phyloP scores from a whole-genome alignment of 1,140 invertebrate genomes.

The Danaus plexippus region DNA sequence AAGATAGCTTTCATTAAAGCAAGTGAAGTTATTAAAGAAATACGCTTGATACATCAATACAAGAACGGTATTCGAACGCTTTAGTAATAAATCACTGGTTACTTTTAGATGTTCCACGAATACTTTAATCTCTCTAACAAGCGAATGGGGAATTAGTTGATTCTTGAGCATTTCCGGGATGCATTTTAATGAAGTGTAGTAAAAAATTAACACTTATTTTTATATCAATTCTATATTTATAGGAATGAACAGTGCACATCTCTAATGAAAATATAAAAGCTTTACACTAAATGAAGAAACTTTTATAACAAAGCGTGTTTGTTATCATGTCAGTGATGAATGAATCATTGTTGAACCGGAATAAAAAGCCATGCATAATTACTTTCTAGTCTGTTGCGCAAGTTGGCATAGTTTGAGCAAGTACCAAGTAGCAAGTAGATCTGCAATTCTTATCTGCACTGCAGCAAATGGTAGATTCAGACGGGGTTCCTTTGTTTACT shows the following conservation, averaged over 20 bases:
- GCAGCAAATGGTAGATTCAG: conserved; percentile 30
- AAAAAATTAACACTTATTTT: conserved; percentile 5
- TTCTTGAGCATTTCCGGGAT: conserved; percentile 48
- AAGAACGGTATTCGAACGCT: conserved; percentile 33
- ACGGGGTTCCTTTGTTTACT: conserved; percentile 24
- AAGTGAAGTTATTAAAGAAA: too few species aligned
- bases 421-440: conserved; percentile 17
- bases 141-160: conserved; percentile 46
- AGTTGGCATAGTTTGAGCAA: conserved; percentile 20
- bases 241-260: too few species aligned
- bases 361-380: conserved; percentile 5
- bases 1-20: too few species aligned
- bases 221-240: conserved; percentile 5
- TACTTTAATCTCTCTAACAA: conserved; percentile 49
- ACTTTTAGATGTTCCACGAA: conserved; percentile 56
- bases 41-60: conserved; percentile 9
- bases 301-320: too few species aligned
- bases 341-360: too few species aligned
- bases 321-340: too few species aligned
- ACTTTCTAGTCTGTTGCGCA: conserved; percentile 8
- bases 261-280: too few species aligned
- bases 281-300: too few species aligned
- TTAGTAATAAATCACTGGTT: conserved; percentile 47
- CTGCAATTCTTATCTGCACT: conserved; percentile 35
- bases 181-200: not conserved